phyloP scores from a whole-genome alignment of 2,888 invertebrate species.

The Urechis unicinctus region DNA sequence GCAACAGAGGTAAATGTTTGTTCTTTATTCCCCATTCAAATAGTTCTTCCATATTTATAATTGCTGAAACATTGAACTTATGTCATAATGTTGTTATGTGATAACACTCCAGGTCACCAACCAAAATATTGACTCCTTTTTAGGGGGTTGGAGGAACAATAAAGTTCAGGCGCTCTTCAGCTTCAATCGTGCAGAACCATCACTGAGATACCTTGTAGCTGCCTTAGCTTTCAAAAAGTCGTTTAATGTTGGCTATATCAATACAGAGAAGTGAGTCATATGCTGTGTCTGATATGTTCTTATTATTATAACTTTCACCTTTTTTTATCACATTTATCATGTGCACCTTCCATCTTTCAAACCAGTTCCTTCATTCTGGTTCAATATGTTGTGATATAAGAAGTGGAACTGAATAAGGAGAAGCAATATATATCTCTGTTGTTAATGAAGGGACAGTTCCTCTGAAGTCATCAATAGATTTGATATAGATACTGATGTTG shows the following conservation, averaged over 20 bases:
- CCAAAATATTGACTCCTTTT: conserved; percentile 68
- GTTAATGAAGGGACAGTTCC: background rate
- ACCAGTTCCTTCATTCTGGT: no score
- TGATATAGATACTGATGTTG: conserved; percentile 57
- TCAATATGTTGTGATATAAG: no score
- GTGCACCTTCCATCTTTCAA: no score
- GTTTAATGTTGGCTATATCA: conserved; percentile 70
- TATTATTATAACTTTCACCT: no score
- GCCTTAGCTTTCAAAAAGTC: conserved; percentile 80
- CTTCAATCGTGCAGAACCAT: conserved; percentile 61
- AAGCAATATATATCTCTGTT: background rate
- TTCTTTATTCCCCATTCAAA: no score
- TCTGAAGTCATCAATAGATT: conserved; percentile 4
- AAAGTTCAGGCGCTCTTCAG: conserved; percentile 83
- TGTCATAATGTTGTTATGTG: background rate
- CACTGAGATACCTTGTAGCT: conserved; percentile 78
- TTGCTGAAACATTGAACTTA: no score
- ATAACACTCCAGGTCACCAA: no score
- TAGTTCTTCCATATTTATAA: no score
- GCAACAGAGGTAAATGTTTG: conserved; percentile 23
- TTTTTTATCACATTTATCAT: no score
- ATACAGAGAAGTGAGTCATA: conserved; percentile 1
- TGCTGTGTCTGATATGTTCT: no score
- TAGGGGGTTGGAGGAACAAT: conserved; percentile 87
- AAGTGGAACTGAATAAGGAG: no score